Conservation (phyloP, 2,888 invertebrate species). For the Pegoplata infirma region DNA sequence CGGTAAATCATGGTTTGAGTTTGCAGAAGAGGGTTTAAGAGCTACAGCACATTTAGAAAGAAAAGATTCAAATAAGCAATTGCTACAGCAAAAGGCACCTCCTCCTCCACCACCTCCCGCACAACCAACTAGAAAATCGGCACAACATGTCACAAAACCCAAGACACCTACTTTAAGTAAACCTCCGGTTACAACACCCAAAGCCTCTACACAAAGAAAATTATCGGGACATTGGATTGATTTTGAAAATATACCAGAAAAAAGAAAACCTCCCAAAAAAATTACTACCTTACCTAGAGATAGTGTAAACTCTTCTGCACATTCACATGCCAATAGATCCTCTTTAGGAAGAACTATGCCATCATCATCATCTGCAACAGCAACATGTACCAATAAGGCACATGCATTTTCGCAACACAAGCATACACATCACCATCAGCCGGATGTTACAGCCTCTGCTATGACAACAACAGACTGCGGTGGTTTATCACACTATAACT, state of each 20-base stretch:
- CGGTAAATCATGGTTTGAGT: constrained; percentile 81
- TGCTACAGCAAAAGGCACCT: constrained; percentile 59
- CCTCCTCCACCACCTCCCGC: constrained; percentile 56
- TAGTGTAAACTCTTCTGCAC: constrained; percentile 54
- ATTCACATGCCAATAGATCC: constrained; percentile 33
- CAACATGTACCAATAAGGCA: constrained; percentile 40
- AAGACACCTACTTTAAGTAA: constrained; percentile 64
- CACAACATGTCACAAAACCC: constrained; percentile 74
- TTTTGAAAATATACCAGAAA: constrained; percentile 91
- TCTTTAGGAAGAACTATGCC: constrained; percentile 29
- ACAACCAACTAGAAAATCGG: constrained; percentile 71
- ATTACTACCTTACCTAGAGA: constrained; percentile 88
- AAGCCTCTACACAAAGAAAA: constrained; percentile 74
- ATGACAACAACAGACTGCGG: constrained; percentile 60
- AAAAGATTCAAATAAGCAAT: constrained; percentile 73
- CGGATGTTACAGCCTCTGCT: constrained; percentile 59
- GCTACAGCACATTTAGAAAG: constrained; percentile 73
- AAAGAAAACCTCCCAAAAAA: constrained; percentile 88
- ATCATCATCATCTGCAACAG: too few species aligned
- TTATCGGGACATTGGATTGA: constrained; percentile 86
- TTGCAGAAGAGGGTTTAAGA: constrained; percentile 82
- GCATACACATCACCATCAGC: constrained; percentile 55
- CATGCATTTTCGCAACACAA: constrained; percentile 61
- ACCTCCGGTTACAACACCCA: constrained; percentile 64
- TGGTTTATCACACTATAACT: constrained; percentile 81